Base-by-base conservation (phyloP, 2,888 invertebrate genomes). In the Drosophila melanosoma region DNA sequence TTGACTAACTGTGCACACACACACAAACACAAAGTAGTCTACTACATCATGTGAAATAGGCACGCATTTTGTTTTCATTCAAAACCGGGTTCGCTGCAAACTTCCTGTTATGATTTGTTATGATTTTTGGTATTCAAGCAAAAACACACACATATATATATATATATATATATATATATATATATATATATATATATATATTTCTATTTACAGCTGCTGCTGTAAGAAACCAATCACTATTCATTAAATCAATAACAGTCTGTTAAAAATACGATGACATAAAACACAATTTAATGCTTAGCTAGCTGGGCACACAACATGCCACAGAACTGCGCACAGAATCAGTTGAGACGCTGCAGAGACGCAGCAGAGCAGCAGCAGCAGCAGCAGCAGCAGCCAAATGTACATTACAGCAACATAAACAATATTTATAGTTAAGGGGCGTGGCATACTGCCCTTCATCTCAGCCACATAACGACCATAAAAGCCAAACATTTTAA, bases 401-500 rank as follows among this genome's bases (percentile, higher is more conserved):
- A 51, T 23, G 45, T 1, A 45, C 68, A 52, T 45, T 23, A 45
- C 15, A 45, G 62, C 26, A 51, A 65, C 64, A 75, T 77, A 77
- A 77, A 80, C 62, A 75, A 69, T 80, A 80, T 77, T 77, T 77
- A 87, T 79, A 65, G 76, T 76, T 72, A 56, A 11, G 20, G 69
- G 69, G 68, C 69, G 68, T 69, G 57, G 49, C 53, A 15, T 12
- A 10, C 32, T 36, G 40, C 36, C 40, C 36, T 11, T 17, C 12
- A 26, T 29, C 26, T 5, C 11, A 23, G 63, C 5, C n/a, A 48
- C 53, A 67, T 66, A 83, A 71, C 78, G 87, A 69, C 89, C 61
- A 87, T 84, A 83, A 84, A 84, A 83, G 61, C 36, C 84, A 87
- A 83, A 89, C 83, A 88, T 81, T 83, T 83, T 79, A 63, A 64